phyloP scores from a whole-genome alignment of 2,888 invertebrate species.

The Lydus trimaculatus region DNA sequence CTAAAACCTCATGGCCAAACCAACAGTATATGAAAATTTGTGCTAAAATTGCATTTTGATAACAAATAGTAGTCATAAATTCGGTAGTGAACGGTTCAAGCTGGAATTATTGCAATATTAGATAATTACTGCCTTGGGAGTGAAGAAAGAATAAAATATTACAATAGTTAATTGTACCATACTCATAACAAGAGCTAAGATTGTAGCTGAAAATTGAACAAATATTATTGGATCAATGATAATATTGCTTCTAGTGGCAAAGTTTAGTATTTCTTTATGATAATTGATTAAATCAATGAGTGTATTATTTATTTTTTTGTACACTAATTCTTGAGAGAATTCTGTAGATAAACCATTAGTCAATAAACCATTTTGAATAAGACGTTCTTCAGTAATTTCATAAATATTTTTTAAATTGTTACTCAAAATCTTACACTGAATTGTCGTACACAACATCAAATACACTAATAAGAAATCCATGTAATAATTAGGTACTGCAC shows the following conservation, averaged over 20 bases:
- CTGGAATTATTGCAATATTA: not conserved
- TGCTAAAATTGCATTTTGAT: slow-evolving; percentile 10
- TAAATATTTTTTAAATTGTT: slow-evolving; percentile 9
- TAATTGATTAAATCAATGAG: not conserved
- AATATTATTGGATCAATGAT: slow-evolving; percentile 16
- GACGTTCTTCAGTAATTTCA: not conserved
- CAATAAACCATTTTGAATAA: not conserved
- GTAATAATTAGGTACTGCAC: not conserved
- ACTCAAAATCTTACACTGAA: not conserved
- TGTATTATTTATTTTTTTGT: not conserved
- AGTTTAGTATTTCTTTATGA: slow-evolving; percentile 2
- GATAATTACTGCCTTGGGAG: not conserved
- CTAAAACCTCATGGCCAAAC: slow-evolving; percentile 23
- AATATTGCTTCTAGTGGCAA: slow-evolving; percentile 15
- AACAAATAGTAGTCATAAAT: not conserved
- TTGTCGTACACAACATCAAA: not conserved
- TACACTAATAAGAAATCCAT: not conserved
- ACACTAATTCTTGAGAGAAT: not conserved
- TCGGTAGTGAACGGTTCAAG: not conserved
- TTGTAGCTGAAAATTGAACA: slow-evolving; percentile 12
- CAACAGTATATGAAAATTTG: slow-evolving; percentile 22
- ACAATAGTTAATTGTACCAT: slow-evolving; percentile 21
- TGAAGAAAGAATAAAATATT: not conserved
- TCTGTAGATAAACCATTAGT: not conserved
- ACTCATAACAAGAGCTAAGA: slow-evolving; percentile 14